Evolutionary conservation across 2,113 vertebrate genomes (phyloP).

Genomic region (Eudorcas thomsonii): DNA sequence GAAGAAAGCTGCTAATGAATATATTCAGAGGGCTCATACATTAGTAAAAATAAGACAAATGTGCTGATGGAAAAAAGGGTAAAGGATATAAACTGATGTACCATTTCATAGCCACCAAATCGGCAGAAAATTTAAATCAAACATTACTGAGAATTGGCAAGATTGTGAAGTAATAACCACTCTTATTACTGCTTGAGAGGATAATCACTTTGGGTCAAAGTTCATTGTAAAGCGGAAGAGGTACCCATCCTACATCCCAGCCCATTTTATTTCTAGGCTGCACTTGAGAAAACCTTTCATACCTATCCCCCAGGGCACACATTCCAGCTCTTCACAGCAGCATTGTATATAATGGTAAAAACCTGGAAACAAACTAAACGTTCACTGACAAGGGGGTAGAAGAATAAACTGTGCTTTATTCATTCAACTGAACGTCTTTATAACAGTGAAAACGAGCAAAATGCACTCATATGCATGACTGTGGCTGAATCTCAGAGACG

Average conservation of each 20-base stretch:
- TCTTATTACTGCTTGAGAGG: not conserved
- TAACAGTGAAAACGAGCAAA: not conserved
- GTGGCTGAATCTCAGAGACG: not conserved
- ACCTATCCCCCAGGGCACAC: not conserved
- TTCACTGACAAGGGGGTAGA: not conserved
- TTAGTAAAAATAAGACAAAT: not conserved
- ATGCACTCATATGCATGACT: not conserved
- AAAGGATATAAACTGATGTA: not conserved
- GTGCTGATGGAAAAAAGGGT: not conserved
- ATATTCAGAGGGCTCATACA: not conserved
- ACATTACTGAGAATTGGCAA: not conserved
- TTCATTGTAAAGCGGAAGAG: not conserved
- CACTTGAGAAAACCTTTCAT: not conserved
- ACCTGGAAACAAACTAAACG: not conserved
- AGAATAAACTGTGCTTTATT: not conserved
- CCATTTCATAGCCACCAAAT: not conserved
- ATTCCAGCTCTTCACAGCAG: not conserved
- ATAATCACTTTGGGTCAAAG: not conserved
- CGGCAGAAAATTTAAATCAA: not conserved
- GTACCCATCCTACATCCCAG: not conserved
- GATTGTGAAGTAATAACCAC: not conserved
- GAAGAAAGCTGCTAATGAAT: not conserved
- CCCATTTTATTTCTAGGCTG: not conserved
- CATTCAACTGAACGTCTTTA: not conserved
- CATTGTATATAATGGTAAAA: not conserved